Evolutionary conservation across 2,888 invertebrate species (phyloP).

Genomic region (Exephanes ischioxanthus): DNA sequence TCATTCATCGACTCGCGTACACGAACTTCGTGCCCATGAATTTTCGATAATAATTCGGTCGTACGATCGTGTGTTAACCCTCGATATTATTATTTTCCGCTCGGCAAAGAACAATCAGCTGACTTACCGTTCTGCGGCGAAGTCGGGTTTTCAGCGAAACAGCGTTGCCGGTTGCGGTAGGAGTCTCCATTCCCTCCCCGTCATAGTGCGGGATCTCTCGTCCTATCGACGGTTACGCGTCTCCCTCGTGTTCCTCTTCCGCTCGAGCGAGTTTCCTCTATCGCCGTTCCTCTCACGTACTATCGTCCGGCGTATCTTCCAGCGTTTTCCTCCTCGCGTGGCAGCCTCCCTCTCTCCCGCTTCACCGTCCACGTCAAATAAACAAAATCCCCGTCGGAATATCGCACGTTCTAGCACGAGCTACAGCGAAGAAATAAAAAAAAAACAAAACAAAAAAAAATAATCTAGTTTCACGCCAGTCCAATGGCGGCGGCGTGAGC

Average conservation of each 20-base stretch:
- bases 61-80: not conserved
- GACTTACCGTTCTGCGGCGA: slow-evolving; percentile 80
- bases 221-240: slow-evolving; percentile 28
- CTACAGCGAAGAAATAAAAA: slow-evolving; percentile 5
- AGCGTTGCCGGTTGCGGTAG: slow-evolving; percentile 75
- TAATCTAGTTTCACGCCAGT: not conserved
- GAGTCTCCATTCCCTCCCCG: slow-evolving; percentile 77
- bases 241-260: slow-evolving; percentile 30
- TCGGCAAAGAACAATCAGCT: slow-evolving; percentile 17
- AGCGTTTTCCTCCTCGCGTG: slow-evolving; percentile 13
- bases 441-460: slow-evolving; percentile 22
- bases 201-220: slow-evolving; percentile 71
- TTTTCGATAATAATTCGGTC: not conserved
- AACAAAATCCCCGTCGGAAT: slow-evolving; percentile 31
- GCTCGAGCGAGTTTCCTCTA: slow-evolving; percentile 2
- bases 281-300: slow-evolving; percentile 24
- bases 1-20: not conserved
- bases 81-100: slow-evolving; percentile 1
- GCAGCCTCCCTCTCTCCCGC: not conserved
- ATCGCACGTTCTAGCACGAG: slow-evolving; percentile 30
- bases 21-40: not conserved
- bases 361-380: slow-evolving; percentile 27
- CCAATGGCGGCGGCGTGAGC: not conserved
- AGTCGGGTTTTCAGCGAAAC: slow-evolving; percentile 76
- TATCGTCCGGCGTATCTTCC: slow-evolving; percentile 20